Evolutionary conservation across 1,140 invertebrate genomes (phyloP).

Genomic region (Aplysia californica): DNA sequence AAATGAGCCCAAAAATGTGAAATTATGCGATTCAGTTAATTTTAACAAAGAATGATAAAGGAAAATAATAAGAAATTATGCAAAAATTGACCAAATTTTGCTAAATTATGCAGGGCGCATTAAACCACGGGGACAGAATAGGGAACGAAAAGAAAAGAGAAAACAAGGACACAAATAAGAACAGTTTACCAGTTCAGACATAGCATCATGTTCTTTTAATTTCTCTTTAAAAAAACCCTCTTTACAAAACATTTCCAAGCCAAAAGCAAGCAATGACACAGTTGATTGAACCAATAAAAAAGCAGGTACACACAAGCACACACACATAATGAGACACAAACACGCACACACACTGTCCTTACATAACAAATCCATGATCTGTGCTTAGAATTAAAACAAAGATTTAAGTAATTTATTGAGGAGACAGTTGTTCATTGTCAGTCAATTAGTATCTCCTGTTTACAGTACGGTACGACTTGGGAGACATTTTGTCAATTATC

Average conservation of each 20-base stretch:
- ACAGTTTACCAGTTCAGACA: neutral
- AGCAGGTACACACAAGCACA: neutral
- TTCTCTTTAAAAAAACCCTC: neutral
- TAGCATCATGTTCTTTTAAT: neutral
- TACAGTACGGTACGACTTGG: neutral
- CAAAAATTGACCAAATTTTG: too few species aligned
- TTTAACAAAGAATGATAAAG: too few species aligned
- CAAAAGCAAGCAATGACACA: too few species aligned
- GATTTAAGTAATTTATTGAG: neutral
- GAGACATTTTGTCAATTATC: neutral
- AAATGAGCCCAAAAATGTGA: too few species aligned
- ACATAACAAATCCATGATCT: too few species aligned
- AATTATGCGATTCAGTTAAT: too few species aligned
- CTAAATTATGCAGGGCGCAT: too few species aligned
- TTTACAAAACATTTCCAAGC: too few species aligned
- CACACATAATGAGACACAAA: neutral
- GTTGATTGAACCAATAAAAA: too few species aligned
- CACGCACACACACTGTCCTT: too few species aligned
- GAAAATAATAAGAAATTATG: too few species aligned
- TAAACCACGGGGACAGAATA: too few species aligned
- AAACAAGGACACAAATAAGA: neutral
- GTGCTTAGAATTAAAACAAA: neutral
- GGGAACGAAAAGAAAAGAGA: neutral
- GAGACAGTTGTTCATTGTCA: neutral
- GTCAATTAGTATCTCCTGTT: neutral